Evolutionary conservation across 2,113 vertebrate species (phyloP).

Genomic region (Bettongia penicillata): DNA sequence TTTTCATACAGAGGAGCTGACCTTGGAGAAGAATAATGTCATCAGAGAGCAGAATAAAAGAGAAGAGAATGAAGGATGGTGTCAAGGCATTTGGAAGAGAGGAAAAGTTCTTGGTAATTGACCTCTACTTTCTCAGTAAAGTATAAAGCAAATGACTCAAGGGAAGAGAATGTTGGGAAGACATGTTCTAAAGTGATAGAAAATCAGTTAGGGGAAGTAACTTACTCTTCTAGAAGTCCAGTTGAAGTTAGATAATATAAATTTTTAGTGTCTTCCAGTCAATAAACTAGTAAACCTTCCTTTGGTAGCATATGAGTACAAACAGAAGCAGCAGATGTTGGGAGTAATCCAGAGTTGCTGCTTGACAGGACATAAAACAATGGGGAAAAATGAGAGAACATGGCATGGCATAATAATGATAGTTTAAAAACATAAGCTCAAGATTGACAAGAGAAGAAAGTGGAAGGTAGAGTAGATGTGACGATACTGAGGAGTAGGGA

Average conservation of each 20-base stretch:
- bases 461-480: neutral
- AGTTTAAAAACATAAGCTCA: neutral
- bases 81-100: neutral
- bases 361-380: neutral
- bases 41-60: neutral
- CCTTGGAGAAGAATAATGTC: neutral
- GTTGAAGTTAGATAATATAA: neutral
- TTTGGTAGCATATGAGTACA: neutral
- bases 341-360: neutral
- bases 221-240: neutral
- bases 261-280: neutral
- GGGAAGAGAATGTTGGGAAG: neutral
- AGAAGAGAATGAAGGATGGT: neutral
- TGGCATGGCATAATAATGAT: neutral
- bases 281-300: neutral
- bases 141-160: neutral
- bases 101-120: neutral
- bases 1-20: neutral
- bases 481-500: neutral
- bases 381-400: neutral
- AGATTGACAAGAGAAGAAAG: neutral
- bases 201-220: neutral
- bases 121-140: too few species aligned
- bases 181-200: neutral
- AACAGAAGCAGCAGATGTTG: neutral